phyloP scores from a whole-genome alignment of 2,113 vertebrate genomes.

The Connochaetes taurinus region DNA sequence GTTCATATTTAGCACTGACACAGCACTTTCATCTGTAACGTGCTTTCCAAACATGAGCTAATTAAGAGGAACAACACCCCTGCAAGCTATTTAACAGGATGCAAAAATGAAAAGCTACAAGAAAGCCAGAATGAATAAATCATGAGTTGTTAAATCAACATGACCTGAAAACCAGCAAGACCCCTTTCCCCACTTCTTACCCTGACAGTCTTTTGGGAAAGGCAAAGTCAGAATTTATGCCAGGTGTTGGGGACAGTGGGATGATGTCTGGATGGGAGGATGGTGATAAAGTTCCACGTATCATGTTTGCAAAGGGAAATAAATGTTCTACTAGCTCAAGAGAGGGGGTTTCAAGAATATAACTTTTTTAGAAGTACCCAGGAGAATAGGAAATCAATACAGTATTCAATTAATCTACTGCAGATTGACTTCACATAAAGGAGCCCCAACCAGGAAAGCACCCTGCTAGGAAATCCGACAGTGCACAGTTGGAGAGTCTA shows the following conservation, averaged over 20 bases:
- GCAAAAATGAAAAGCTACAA: constrained; percentile 55
- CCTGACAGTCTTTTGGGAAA: background rate
- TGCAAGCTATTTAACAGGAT: constrained; percentile 60
- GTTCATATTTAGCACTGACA: background rate
- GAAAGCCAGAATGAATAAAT: constrained; percentile 35
- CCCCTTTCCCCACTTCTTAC: background rate
- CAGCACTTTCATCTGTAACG: background rate
- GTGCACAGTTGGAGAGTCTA: background rate
- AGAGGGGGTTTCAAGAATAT: background rate
- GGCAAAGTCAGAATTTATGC: background rate
- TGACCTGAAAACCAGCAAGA: constrained; percentile 16
- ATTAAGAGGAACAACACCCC: constrained; percentile 43
- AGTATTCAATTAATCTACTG: constrained; percentile 52
- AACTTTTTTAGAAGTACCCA: background rate
- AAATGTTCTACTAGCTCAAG: background rate
- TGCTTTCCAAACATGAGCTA: constrained; percentile 48
- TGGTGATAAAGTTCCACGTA: background rate
- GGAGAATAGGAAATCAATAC: constrained; percentile 51
- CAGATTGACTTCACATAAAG: constrained; percentile 16
- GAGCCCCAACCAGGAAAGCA: background rate
- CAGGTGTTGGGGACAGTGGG: background rate
- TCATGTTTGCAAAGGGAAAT: background rate
- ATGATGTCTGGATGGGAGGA: background rate
- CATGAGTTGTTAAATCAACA: constrained; percentile 26
- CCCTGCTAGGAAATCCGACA: background rate